phyloP scores from a whole-genome alignment of 2,113 vertebrate species.

The Larimichthys polyactis region DNA sequence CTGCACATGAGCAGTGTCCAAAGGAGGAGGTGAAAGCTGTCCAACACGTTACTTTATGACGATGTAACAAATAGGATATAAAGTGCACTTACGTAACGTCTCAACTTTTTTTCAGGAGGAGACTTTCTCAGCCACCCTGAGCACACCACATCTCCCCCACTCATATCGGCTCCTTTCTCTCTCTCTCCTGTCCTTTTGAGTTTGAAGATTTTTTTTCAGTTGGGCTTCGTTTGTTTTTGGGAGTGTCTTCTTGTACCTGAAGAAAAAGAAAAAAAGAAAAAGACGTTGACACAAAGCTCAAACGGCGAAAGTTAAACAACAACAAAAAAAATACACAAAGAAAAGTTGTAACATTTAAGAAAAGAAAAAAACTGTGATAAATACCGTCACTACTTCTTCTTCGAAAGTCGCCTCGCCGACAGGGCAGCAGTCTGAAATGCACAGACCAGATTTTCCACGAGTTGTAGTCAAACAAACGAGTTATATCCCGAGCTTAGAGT shows the following conservation, averaged over 20 bases:
- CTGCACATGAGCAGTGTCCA: conserved; percentile 20
- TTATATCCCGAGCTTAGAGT: conserved; percentile 49
- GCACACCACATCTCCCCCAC: conserved; percentile 95
- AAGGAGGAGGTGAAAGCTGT: not conserved
- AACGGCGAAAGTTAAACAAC: not conserved
- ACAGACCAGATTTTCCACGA: conserved; percentile 65
- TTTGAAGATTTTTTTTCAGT: conserved; percentile 25
- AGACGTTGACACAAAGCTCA: conserved; percentile 26
- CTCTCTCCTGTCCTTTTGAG: conserved; percentile 50
- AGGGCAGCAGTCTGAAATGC: conserved; percentile 62
- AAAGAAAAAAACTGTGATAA: conserved; percentile 23
- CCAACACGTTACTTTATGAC: conserved; percentile 38
- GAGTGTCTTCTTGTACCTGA: conserved; percentile 71
- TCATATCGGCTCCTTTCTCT: conserved; percentile 83
- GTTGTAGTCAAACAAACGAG: conserved; percentile 59
- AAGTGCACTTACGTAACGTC: conserved; percentile 97
- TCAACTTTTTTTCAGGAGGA: conserved; percentile 98
- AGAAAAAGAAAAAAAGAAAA: not conserved
- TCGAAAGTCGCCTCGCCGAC: conserved; percentile 69
- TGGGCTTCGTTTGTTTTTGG: conserved; percentile 58
- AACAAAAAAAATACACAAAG: not conserved
- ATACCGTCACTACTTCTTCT: conserved; percentile 70
- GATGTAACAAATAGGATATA: conserved; percentile 61
- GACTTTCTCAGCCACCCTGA: conserved; percentile 97
- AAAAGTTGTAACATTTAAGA: conserved; percentile 31